Evolutionary conservation across 2,888 invertebrate species (phyloP), one percentile per base, ranked within the genome.

Genomic region (Scaeva pyrastri): DNA sequence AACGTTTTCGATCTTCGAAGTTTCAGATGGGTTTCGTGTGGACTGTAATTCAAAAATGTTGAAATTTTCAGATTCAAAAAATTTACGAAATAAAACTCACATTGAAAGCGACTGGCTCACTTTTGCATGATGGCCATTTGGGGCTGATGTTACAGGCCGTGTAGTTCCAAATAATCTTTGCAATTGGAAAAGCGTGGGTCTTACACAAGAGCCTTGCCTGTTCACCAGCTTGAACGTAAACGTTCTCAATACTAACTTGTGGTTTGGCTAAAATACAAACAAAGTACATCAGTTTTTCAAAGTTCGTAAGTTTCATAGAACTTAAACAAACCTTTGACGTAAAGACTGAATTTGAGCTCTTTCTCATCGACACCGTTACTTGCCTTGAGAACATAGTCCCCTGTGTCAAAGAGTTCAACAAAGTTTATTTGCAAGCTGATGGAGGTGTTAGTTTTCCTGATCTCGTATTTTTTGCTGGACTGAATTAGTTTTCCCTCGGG

Each of bases 371-470:
- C 89, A 5, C 90, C 91, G 89, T 95, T 95, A 6, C 90, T 90
- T 0, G 94, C 95, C 48, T 91, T 91, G 5, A 96, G 91, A 0
- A 92, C 91, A 89, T 95, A 96, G 16, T 90, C 90, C n/a, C 96
- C 96, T 81, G 93, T 93, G 89, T 96, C 95, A 5, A 89, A 88
- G 4, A 95, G 90, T 23, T 91, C 91, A 0, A 94, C 91, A 58
- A 93, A 91, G 11, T 91, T 92, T 31, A 96, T 94, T 80, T 91
- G 91, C 19, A 95, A 89, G 12, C 91, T 89, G 0, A 92, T 91
- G 5, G 90, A 90, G 0, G 88, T 88, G 52, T 91, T 88, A 41
- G 90, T 90, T 72, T 50, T 89, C 12, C 73, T 88, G 16, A 90
- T 89, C 21, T 89, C 89, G 88, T 89, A 91, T 88, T 90, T 91